Percentiles rank a stretch among this genome's conserved stretches.
These are phyloP conservation scores for Carposina sasakii DNA, from an alignment of 1,140 invertebrate genomes.

Conservation along the genomic window DNA sequence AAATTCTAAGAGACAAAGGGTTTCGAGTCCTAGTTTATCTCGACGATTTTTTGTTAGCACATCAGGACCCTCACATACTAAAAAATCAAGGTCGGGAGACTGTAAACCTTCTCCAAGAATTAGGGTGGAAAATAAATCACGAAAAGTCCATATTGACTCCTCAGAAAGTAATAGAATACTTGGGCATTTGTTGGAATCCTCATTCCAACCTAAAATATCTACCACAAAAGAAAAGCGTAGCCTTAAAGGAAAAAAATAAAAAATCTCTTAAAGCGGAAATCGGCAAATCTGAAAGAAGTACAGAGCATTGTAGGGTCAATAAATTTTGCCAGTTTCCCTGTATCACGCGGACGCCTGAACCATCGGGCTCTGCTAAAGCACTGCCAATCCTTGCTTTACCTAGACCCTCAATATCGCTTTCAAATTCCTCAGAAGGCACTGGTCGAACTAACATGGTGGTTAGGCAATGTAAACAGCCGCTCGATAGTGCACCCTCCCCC, in stretches of 20 bases:
- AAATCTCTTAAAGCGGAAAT: not conserved
- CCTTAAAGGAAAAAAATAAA: not conserved
- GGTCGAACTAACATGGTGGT: not conserved
- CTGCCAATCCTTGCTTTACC: not conserved
- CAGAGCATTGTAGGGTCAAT: not conserved
- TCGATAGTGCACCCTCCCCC: not conserved
- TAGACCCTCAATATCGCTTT: not conserved
- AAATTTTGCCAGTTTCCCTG: slow-evolving; percentile 2
- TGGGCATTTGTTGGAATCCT: not conserved
- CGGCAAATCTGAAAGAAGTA: not conserved
- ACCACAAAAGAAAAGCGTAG: slow-evolving; percentile 4
- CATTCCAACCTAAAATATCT: not conserved
- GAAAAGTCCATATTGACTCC: not conserved
- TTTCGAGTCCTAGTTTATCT: not conserved
- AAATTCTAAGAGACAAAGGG: not conserved
- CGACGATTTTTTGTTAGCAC: slow-evolving; percentile 1
- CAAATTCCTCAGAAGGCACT: not conserved
- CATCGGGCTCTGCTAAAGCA: not conserved
- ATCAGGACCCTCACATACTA: not conserved
- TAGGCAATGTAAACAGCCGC: not conserved
- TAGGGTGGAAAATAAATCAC: slow-evolving; percentile 17
- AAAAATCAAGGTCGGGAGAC: not conserved
- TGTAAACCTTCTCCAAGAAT: not conserved
- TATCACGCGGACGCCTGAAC: not conserved
- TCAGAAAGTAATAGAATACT: not conserved